Conservation (phyloP, 2,888 invertebrate species). For the Dryobota labecula region DNA sequence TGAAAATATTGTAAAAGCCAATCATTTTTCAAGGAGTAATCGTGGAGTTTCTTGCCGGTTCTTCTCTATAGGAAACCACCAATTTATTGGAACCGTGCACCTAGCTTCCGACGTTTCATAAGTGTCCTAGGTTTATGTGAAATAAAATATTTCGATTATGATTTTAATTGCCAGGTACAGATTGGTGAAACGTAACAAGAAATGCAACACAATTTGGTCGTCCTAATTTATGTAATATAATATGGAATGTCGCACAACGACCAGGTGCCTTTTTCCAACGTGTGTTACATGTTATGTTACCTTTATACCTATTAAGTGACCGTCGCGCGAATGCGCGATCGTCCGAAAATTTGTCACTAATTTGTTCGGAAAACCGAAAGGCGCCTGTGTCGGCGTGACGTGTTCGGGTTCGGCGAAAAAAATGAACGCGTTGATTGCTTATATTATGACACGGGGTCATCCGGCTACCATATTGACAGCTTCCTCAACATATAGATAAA, state of each 20-base stretch:
- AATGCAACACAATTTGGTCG: background rate
- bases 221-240: background rate
- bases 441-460: background rate
- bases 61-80: too few species aligned
- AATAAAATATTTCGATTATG: too few species aligned
- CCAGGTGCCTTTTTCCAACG: background rate
- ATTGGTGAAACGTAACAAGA: background rate
- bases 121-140: too few species aligned
- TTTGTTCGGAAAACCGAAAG: background rate
- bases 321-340: background rate
- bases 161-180: background rate
- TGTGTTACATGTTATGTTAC: too few species aligned
- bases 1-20: too few species aligned
- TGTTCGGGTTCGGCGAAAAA: background rate
- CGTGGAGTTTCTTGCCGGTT: too few species aligned
- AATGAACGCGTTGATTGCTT: background rate
- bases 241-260: background rate
- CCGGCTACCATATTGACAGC: background rate
- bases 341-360: background rate
- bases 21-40: too few species aligned
- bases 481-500: background rate
- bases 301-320: too few species aligned
- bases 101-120: too few species aligned
- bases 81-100: too few species aligned
- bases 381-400: background rate